These are phyloP conservation scores for Alligator sinensis DNA, from an alignment of 2,113 vertebrate species.

Conservation along the genomic window DNA sequence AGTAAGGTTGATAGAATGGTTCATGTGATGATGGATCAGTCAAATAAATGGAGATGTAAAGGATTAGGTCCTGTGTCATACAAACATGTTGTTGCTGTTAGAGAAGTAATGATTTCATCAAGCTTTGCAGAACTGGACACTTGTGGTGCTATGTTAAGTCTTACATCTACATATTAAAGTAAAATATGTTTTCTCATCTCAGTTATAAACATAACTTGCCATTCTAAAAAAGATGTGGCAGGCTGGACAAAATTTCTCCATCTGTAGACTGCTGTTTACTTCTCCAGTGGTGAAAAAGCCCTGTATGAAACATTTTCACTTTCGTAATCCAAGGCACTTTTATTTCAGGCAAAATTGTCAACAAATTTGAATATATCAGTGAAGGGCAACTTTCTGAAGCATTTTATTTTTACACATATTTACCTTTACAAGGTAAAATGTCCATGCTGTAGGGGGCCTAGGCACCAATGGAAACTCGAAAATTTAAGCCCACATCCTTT, in stretches of 20 bases:
- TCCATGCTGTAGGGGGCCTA: neutral
- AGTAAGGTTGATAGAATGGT: neutral
- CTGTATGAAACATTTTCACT: constrained; percentile 20
- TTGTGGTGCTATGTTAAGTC: neutral
- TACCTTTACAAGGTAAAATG: neutral
- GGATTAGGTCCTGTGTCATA: neutral
- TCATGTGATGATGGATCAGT: accelerated
- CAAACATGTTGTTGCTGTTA: neutral
- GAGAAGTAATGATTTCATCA: neutral
- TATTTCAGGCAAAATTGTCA: neutral
- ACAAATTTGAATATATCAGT: neutral
- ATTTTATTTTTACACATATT: neutral
- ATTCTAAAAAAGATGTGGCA: neutral
- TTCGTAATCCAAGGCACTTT: neutral
- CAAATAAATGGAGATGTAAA: accelerated
- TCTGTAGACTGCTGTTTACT: neutral
- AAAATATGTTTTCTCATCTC: neutral
- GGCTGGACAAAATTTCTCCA: neutral
- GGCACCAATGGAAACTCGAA: neutral
- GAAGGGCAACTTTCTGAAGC: constrained; percentile 31
- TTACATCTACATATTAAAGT: neutral
- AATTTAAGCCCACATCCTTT: neutral
- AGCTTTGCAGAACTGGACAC: neutral
- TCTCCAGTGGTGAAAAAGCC: neutral
- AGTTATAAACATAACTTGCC: neutral